These are phyloP conservation scores for Nomada ruficornis DNA, from an alignment of 2,888 invertebrate species.

Conservation along the genomic window DNA sequence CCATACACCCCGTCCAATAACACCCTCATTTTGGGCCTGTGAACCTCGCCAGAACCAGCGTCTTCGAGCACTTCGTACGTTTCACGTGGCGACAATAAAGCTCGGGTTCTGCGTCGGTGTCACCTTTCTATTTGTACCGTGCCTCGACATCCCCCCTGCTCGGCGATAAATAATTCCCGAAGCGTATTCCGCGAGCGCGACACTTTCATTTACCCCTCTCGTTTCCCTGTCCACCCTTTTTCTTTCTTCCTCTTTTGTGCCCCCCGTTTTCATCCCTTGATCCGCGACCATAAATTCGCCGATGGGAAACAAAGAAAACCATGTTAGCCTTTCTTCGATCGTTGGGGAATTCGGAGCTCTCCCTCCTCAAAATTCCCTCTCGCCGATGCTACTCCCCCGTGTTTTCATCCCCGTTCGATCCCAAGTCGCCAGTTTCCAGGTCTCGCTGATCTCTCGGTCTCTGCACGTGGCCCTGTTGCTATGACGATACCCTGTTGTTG, in stretches of 20 bases:
- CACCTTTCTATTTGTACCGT: constrained; percentile 12
- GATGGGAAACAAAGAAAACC: constrained; percentile 16
- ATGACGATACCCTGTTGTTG: constrained; percentile 61
- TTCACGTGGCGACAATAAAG: background rate
- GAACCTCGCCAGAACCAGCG: background rate
- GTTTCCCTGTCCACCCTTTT: background rate
- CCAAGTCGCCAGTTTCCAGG: constrained; percentile 8
- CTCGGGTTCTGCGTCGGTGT: background rate
- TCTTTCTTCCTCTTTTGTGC: background rate
- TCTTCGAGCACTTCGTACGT: background rate
- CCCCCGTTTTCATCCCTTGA: constrained; percentile 11
- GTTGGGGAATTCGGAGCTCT: constrained; percentile 30
- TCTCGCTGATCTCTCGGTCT: constrained; percentile 7
- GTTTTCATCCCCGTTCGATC: constrained; percentile 15
- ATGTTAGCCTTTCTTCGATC: constrained; percentile 32
- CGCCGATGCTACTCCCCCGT: background rate
- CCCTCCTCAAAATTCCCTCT: constrained; percentile 1
- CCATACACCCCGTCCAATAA: background rate
- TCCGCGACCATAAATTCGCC: constrained; percentile 46
- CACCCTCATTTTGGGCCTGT: background rate
- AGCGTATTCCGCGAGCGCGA: constrained; percentile 12
- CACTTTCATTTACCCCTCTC: constrained; percentile 32
- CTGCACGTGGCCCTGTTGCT: constrained; percentile 47
- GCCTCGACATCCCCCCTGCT: background rate
- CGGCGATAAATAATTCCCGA: constrained; percentile 37